Base-by-base conservation (phyloP, 2,888 invertebrate genomes). In the Ornithoptera alexandrae region DNA sequence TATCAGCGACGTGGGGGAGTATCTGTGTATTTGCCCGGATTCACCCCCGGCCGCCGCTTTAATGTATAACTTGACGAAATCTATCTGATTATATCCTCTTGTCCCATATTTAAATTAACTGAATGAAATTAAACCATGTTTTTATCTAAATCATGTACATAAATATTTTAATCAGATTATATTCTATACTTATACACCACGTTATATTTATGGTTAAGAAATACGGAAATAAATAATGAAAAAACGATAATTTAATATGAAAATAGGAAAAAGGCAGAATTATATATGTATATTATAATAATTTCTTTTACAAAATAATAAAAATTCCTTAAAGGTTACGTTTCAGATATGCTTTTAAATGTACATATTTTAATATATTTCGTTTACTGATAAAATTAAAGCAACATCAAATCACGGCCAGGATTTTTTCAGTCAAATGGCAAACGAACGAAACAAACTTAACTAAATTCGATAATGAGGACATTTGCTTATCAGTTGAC, bases 401-500 rank as follows among this genome's bases (percentile, higher is more conserved):
- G 46, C 20, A 30, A 10, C 60, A 24, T 42, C 22, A 24, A 56
- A 53, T 18, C 64, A 36, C 58, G 39, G 24, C 22, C 15, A 42
- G 30, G n/a, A 5, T 39, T 59, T 61, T 62, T 62, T 72, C 74
- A 73, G 77, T 74, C 78, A 79, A 83, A 86, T 82, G 77, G 80
- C 77, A 85, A 84, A 84, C 77, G 77, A 84, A 82, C 84, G 87
- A 87, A 85, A 89, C 86, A 89, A 89, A 88, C 85, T 89, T 86
- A 89, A 82, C 82, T 82, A 73, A 78, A 77, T 82, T 86, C 88
- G 81, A 88, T 92, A 92, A 92, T 87, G 91, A 90, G 86, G 77
- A 90, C 91, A 87, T 92, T 92, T 92, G 87, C 92, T 91, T 92
- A 92, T 92, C 92, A 90, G 89, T 89, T 92, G 92, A 92, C 92